A percentile compares a stretch with the other conserved stretches of the same genome.
Conservation (phyloP, 2,797 vertebrate species). For the Pyrrhura leucotis region DNA sequence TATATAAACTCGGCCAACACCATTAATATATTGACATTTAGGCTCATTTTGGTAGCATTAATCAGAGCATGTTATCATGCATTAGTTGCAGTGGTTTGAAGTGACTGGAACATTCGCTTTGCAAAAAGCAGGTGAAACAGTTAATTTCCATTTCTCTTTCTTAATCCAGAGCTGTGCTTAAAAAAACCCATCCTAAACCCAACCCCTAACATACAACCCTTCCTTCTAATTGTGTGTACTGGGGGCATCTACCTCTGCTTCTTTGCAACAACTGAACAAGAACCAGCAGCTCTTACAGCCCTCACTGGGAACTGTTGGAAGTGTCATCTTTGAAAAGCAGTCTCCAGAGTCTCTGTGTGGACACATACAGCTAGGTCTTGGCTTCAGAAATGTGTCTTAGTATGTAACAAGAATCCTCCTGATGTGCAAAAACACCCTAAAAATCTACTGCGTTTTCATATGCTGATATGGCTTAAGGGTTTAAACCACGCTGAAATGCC, state of each 20-base stretch:
- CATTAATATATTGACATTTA: constrained; percentile 35
- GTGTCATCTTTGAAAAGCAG: neutral
- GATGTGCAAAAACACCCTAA: neutral
- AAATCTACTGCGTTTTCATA: neutral
- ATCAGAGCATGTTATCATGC: neutral
- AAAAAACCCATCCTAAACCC: neutral
- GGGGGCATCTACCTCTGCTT: neutral
- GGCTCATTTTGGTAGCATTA: constrained; percentile 17
- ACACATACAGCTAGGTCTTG: neutral
- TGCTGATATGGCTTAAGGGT: neutral
- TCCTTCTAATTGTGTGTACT: neutral
- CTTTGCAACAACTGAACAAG: neutral
- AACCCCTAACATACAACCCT: rapidly evolving
- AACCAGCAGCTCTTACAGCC: neutral
- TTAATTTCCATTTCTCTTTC: neutral
- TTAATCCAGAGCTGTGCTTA: neutral
- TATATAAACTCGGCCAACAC: neutral
- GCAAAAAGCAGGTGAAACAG: neutral
- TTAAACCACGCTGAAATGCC: neutral
- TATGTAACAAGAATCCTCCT: neutral
- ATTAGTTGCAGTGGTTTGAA: constrained; percentile 21
- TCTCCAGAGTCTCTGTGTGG: neutral
- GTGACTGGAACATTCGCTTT: neutral
- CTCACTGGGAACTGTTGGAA: neutral
- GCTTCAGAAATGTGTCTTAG: neutral